Evolutionary conservation across 2,888 invertebrate genomes (phyloP), one percentile per base, ranked within the genome.

Genomic region (Folsomia candida): DNA sequence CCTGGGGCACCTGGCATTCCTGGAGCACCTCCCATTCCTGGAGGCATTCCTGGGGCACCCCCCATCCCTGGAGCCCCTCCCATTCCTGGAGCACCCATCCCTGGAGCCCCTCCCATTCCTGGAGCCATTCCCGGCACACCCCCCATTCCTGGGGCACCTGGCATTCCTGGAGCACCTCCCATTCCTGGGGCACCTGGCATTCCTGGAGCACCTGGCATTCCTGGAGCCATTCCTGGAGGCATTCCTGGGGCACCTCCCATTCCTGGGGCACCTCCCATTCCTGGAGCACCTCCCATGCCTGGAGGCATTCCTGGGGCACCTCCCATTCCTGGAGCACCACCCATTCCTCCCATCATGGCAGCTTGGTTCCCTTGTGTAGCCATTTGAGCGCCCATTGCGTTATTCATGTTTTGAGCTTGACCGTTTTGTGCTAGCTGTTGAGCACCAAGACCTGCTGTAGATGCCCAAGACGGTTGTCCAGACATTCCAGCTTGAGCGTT

Each of bases 401-500:
- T 64, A 3, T 64, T 24, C 2, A 64, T 64, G 47, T 51, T 64
- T 6, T 64, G 6, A 2, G 51, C 4, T 51, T 64, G 57, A 20
- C 57, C 27, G 26, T 27, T 27, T 14, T 66, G 26, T 26, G 66
- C 66, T 27, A 66, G 2, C n/a, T 51, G n/a, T 28, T 57, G 57
- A 26, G 57, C 66, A 4, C 51, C 51, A 18, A 51, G 22, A 6
- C 64, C 51, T 51, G 57, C 14, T 6, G 18, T n/a, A 6, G 9
- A n/a, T 11, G 57, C 20, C 57, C 57, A 57, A 57, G 57, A 57
- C 6, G 57, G 22, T 22, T 57, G 57, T 6, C 57, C 57, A 57
- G n/a, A n/a, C 57, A 20, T 57, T n/a, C 57, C 57, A 57, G 26
- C 61, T 24, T 11, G 9, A 25, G 61, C 61, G 4, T 6, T n/a